Conservation (phyloP, 2,113 vertebrate genomes). For the Rafetus swinhoei region DNA sequence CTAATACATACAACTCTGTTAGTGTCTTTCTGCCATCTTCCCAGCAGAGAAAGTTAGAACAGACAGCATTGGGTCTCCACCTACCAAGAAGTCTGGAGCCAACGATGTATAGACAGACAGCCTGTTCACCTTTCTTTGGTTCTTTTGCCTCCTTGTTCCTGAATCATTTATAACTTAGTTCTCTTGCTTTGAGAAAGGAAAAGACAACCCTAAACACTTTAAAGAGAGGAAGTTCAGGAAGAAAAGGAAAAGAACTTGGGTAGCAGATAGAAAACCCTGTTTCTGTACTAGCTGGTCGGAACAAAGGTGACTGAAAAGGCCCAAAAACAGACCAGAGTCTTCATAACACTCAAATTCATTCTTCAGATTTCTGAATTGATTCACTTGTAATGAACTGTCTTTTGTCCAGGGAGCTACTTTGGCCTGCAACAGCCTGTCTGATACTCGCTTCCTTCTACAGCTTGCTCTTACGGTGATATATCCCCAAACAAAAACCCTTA, state of each 20-base stretch:
- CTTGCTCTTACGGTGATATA: neutral
- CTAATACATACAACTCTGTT: neutral
- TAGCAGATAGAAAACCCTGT: neutral
- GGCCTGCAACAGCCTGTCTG: neutral
- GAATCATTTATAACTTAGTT: neutral
- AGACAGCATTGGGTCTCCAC: neutral
- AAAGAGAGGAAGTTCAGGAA: neutral
- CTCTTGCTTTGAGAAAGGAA: neutral
- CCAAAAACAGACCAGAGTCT: neutral
- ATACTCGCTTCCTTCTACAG: neutral
- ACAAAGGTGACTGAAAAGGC: neutral
- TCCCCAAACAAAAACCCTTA: neutral
- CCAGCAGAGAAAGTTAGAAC: neutral
- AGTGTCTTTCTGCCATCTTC: neutral
- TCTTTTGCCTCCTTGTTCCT: neutral
- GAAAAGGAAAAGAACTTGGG: neutral
- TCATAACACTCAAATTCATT: neutral
- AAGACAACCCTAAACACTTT: neutral
- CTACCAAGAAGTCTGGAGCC: neutral
- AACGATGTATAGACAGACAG: neutral
- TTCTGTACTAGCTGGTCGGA: neutral
- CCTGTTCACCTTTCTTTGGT: neutral
- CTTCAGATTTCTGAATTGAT: neutral
- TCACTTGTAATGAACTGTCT: neutral
- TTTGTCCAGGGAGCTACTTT: neutral